Evolutionary conservation across 2,797 vertebrate species (phyloP).

Genomic region (Forpus xanthops): DNA sequence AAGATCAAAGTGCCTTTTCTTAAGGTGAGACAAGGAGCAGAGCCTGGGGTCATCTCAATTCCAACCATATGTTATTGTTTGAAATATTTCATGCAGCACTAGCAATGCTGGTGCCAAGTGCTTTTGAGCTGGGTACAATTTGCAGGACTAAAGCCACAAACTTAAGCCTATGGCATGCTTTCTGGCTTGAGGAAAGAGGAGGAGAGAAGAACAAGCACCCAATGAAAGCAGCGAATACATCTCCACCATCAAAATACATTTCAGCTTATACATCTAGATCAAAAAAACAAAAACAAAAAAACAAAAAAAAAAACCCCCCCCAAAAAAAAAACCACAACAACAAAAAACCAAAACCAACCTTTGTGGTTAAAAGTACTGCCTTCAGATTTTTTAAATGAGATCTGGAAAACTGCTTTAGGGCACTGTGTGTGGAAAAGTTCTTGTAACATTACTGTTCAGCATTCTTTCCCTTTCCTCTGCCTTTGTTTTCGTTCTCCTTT

Average conservation of each 20-base stretch:
- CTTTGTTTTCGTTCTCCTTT: slow-evolving; percentile 17
- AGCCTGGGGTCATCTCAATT: neutral
- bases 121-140: neutral
- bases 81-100: neutral
- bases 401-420: neutral
- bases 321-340: too few species aligned
- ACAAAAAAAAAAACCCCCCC: too few species aligned
- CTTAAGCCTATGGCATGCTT: neutral
- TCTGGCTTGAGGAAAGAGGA: neutral
- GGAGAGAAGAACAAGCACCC: neutral
- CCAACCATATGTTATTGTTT: neutral
- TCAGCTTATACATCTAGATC: neutral
- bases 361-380: neutral
- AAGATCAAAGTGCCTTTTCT: neutral
- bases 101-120: neutral
- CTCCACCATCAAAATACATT: neutral
- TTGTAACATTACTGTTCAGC: neutral
- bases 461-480: neutral
- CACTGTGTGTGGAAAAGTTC: neutral
- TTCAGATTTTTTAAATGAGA: neutral
- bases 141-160: neutral
- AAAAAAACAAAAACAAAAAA: too few species aligned
- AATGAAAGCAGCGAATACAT: neutral
- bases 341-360: too few species aligned
- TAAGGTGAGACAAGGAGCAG: neutral